Conservation (phyloP, 2,888 invertebrate genomes). For the Diarsia dahlii region DNA sequence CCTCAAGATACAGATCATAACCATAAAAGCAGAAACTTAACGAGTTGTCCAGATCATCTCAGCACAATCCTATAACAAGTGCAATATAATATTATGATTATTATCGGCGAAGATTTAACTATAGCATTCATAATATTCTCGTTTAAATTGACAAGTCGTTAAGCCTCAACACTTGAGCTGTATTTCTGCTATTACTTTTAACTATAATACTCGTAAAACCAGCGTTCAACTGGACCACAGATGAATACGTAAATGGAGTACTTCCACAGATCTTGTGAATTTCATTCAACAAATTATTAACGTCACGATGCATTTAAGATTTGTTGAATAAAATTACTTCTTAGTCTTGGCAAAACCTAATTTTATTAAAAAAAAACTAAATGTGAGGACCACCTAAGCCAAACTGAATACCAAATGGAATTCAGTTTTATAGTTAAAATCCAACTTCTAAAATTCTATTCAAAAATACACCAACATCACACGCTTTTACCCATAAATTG, state of each 20-base stretch:
- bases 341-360: too few species aligned
- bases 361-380: too few species aligned
- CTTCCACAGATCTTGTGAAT: neutral
- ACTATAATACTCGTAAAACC: constrained; percentile 46
- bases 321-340: too few species aligned
- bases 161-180: constrained; percentile 33
- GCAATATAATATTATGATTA: constrained; percentile 20
- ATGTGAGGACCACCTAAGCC: too few species aligned
- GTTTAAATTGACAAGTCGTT: constrained; percentile 54
- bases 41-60: constrained; percentile 8
- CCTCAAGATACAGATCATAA: neutral
- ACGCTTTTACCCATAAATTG: neutral
- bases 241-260: constrained; percentile 25
- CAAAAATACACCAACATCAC: too few species aligned
- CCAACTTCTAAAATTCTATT: too few species aligned
- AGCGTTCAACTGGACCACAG: constrained; percentile 9
- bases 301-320: too few species aligned
- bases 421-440: too few species aligned
- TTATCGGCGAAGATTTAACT: constrained; percentile 7
- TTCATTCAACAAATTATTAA: neutral
- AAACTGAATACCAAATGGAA: too few species aligned
- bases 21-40: constrained; percentile 15
- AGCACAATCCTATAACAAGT: constrained; percentile 12
- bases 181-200: constrained; percentile 33
- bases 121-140: constrained; percentile 29